Evolutionary conservation across 2,113 vertebrate species (phyloP), one percentile per base, ranked within the genome.

Genomic region (Barnardius zonarius): DNA sequence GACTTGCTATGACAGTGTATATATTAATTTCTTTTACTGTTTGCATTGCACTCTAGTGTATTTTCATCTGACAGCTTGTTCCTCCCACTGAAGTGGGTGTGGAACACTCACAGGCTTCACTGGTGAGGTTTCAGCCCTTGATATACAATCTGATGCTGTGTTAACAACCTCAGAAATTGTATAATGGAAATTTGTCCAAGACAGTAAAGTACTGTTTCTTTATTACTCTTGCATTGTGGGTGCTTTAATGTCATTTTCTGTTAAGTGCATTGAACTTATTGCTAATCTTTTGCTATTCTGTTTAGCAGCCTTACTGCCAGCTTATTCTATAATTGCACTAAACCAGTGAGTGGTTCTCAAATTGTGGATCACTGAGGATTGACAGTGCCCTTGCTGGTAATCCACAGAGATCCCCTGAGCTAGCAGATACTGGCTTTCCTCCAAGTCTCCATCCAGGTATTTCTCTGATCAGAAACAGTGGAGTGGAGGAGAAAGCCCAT

Each of bases 341-440:
- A 90, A 54, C 54, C 83, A 89, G 82, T 52, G 94, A 89, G 84
- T 49, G 93, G 93, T 96, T 97, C 97, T 97, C 97, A 96, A 85
- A 90, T 28, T 31, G 49, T 83, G 89, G 75, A 78, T 96, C 10
- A 3, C 79, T 88, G 82, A 52, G 49, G 35, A 44, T 28, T 77
- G 72, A 20, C 63, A 61, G 88, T 44, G 68, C 25, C 3, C 30
- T 55, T 76, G 25, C 80, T 91, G 85, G 33, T 88, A 61, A 95
- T 94, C 90, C 95, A 55, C 85, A 86, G 83, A 9, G 4, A 75
- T 54, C 70, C 25, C 28, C 44, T 49, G 88, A 63, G 81, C 86
- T 83, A 33, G 44, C 28, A 44, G 67, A 44, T 83, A 31, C 80
- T 83, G 74, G 35, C 57, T 95, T 88, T 87, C 59, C 83, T 93